These are phyloP conservation scores for Synchiropus splendidus DNA, from an alignment of 2,113 vertebrate genomes.

Conservation along the genomic window DNA sequence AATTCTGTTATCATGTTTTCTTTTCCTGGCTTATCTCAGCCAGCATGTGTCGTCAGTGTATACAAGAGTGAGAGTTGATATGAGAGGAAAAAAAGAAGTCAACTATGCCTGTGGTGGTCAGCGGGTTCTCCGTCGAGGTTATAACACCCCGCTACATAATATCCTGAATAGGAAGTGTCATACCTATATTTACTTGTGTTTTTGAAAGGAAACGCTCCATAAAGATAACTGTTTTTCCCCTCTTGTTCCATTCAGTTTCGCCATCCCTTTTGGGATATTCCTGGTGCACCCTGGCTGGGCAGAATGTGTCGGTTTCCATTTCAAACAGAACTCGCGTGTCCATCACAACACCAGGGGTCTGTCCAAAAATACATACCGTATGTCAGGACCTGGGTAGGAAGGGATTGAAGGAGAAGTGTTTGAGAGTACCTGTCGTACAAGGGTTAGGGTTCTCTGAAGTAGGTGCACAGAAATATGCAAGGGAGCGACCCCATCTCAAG, in stretches of 20 bases:
- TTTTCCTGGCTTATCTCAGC: constrained; percentile 53
- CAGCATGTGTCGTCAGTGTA: constrained; percentile 54
- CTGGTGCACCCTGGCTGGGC: constrained; percentile 45
- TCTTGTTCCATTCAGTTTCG: constrained; percentile 57
- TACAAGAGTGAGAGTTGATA: constrained; percentile 55
- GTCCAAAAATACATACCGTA: constrained; percentile 65
- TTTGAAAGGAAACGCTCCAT: constrained; percentile 65
- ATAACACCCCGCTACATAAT: constrained; percentile 32
- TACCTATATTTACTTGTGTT: constrained; percentile 57
- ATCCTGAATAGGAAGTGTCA: constrained; percentile 48
- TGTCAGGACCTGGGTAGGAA: constrained; percentile 36
- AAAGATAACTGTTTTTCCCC: constrained; percentile 51
- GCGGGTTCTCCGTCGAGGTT: constrained; percentile 41
- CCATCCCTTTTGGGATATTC: constrained; percentile 52
- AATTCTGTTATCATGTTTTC: constrained; percentile 58
- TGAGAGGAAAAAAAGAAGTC: constrained; percentile 33
- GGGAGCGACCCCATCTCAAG: no score
- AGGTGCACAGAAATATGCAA: no score
- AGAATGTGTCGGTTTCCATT: constrained; percentile 66
- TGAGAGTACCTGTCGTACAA: constrained; percentile 37
- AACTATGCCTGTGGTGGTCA: constrained; percentile 40
- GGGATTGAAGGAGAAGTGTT: constrained; percentile 42
- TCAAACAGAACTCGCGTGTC: constrained; percentile 61
- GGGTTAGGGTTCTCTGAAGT: no score
- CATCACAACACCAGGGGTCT: constrained; percentile 62